A percentile compares a stretch with the other conserved stretches of the same genome.
phyloP scores from a whole-genome alignment of 92 coral and sea anemone species.

The Blastomussa wellsi region DNA sequence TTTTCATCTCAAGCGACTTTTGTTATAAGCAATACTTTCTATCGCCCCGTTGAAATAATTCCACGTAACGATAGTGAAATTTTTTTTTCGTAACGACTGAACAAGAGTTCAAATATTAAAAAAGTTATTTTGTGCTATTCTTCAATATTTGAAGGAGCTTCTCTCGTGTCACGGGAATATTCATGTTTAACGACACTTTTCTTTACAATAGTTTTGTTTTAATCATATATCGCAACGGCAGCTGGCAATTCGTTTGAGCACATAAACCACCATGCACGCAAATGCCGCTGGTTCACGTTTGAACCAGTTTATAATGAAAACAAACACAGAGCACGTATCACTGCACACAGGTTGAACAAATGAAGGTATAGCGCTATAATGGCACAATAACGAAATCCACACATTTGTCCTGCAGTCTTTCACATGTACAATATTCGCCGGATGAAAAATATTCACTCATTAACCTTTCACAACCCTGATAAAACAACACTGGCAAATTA shows the following conservation, averaged over 20 bases:
- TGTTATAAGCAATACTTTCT: background rate
- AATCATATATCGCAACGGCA: background rate
- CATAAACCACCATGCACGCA: background rate
- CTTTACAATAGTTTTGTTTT: background rate
- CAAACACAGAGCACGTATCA: background rate
- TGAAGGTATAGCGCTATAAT: background rate
- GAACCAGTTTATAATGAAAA: conserved; percentile 18
- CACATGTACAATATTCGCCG: background rate
- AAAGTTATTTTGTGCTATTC: background rate
- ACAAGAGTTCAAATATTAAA: background rate
- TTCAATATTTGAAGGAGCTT: conserved; percentile 2
- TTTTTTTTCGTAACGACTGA: background rate
- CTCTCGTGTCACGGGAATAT: background rate
- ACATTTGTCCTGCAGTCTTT: background rate
- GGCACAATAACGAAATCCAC: conserved; percentile 5
- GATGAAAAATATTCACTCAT: background rate
- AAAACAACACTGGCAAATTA: background rate
- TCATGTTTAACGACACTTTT: background rate
- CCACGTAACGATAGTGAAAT: background rate
- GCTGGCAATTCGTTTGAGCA: conserved; percentile 15
- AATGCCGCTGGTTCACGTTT: background rate
- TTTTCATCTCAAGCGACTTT: background rate
- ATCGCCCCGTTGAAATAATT: background rate
- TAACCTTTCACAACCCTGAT: conserved; percentile 10
- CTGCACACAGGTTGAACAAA: background rate